phyloP scores from a whole-genome alignment of 2,797 vertebrate species.

The Channa striata region DNA sequence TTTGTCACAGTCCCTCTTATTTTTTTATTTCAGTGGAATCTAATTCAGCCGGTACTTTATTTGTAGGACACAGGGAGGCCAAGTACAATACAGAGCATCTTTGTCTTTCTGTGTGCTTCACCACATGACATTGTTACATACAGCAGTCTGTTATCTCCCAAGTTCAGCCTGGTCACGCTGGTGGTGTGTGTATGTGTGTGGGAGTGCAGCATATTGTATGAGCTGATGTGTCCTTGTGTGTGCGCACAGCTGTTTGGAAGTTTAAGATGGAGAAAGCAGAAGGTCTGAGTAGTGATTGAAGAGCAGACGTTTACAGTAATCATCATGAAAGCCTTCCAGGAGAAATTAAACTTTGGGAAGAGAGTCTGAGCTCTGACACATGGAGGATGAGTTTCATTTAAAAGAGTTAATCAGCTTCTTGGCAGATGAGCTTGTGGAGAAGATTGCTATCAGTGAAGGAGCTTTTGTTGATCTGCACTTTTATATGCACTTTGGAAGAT shows the following conservation, averaged over 20 bases:
- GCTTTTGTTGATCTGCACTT: slow-evolving; percentile 37
- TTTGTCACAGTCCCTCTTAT: background rate
- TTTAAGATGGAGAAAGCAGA: slow-evolving; percentile 47
- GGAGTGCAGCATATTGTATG: slow-evolving; percentile 1
- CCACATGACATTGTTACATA: slow-evolving; percentile 26
- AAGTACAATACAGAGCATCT: slow-evolving; percentile 2
- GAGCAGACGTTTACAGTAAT: slow-evolving; percentile 70
- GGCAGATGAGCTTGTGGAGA: slow-evolving; percentile 56
- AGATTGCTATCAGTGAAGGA: slow-evolving; percentile 56
- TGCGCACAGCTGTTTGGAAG: slow-evolving; percentile 37
- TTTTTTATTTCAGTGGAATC: slow-evolving; percentile 31
- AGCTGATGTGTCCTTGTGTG: slow-evolving; percentile 14
- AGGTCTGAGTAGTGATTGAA: slow-evolving; percentile 62
- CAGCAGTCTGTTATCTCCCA: slow-evolving; percentile 28
- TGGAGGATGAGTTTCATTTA: slow-evolving; percentile 60
- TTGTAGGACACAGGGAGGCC: slow-evolving; percentile 20
- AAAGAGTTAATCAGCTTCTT: slow-evolving; percentile 61
- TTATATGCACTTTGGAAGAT: slow-evolving; percentile 17
- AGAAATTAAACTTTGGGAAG: slow-evolving; percentile 62
- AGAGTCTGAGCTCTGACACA: slow-evolving; percentile 44
- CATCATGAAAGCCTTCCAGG: slow-evolving; percentile 69
- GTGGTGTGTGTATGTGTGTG: background rate
- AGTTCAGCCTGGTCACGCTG: slow-evolving; percentile 18
- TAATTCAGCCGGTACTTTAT: slow-evolving; percentile 35
- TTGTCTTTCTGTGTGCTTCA: background rate